Conservation (phyloP, 2,797 vertebrate species). For the Distichodus sexfasciatus region DNA sequence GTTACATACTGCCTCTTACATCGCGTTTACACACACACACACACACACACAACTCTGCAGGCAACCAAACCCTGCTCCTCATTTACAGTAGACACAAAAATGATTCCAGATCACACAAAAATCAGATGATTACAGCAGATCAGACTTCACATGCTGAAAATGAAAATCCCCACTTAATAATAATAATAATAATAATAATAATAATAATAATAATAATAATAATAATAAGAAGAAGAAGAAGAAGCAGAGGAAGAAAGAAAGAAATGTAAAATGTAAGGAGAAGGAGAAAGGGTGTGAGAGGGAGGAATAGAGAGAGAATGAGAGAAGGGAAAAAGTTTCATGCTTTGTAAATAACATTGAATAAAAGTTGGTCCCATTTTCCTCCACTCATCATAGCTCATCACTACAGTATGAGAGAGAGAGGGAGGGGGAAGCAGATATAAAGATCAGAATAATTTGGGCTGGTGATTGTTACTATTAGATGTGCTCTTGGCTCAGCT, state of each 20-base stretch:
- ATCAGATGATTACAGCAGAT: neutral
- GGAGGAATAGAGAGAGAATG: too few species aligned
- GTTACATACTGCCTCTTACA: neutral
- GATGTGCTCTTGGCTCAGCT: conserved; percentile 10
- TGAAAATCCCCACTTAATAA: too few species aligned
- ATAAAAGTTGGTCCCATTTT: neutral
- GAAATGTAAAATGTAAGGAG: too few species aligned
- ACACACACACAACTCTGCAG: too few species aligned
- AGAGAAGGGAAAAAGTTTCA: too few species aligned
- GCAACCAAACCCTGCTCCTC: too few species aligned
- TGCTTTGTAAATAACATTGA: neutral
- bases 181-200: too few species aligned
- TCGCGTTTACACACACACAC: too few species aligned
- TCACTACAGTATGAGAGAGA: neutral
- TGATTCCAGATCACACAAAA: neutral
- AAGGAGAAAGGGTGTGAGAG: too few species aligned
- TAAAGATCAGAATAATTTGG: conserved; percentile 6
- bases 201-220: too few species aligned
- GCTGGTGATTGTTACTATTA: conserved; percentile 14
- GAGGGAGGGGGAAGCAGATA: conserved; percentile 2
- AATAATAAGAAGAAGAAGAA: too few species aligned
- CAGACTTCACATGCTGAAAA: neutral
- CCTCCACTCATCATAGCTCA: neutral
- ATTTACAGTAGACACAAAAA: neutral
- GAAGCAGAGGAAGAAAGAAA: too few species aligned